Evolutionary conservation across 2,113 vertebrate species (phyloP), one percentile per base, ranked within the genome.

Genomic region (Aythya baeri): DNA sequence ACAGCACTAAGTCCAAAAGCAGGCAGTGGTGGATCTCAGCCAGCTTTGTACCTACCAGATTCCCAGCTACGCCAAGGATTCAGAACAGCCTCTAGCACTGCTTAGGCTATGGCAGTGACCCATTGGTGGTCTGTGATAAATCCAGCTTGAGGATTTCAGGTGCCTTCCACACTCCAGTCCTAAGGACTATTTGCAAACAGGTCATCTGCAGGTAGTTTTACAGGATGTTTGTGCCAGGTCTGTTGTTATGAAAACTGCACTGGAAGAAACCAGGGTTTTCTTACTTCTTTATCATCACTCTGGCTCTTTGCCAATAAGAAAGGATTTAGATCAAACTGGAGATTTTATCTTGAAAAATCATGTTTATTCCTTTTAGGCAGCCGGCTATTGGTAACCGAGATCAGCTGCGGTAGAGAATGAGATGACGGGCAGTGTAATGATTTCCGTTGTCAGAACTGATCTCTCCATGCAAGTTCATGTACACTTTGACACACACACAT

Each of bases 1-100:
- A 25, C 32, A 66, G 32, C 9, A 14, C 21, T 58, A 54, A 85
- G 50, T 36, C 21, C 74, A 80, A 87, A 79, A 82, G 17, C 5
- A 44, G 44, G 8, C 6, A 54, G 65, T 0, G 0, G 5, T 4
- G 5, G 7, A 14, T 52, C 57, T 31, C 43, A 50, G 38, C 12
- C 29, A 49, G 0, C 3, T 52, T 81, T 71, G 11, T 41, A 63
- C 15, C 34, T 46, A 14, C 46, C 14, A 23, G 12, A 9, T 65
- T 83, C 12, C 9, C 10, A 20, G 15, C 18, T 59, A 38, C 43
- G 46, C 25, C 73, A 67, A 83, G 52, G 58, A 66, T 23, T 6
- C 44, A 27, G 31, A 50, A 61, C 2, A 44, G 13, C 17, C 13
- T 27, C 52, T 52, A 38, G 32, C 32, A 31, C 66, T 80, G 17